These are phyloP conservation scores for Elysia crispata DNA, from an alignment of 2,888 invertebrate genomes.

Conservation along the genomic window DNA sequence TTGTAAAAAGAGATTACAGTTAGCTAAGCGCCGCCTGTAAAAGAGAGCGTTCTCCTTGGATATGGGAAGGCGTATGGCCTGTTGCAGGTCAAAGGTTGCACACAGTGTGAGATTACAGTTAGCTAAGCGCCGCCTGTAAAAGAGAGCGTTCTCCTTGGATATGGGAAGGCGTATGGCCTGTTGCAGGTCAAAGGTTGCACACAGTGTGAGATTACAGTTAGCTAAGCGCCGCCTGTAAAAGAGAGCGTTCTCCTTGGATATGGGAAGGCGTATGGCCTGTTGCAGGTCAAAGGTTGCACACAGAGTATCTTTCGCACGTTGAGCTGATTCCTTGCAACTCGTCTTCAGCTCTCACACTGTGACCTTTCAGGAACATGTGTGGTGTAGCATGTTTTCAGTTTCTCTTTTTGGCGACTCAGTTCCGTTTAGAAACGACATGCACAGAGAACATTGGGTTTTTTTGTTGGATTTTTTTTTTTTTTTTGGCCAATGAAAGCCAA, in stretches of 20 bases:
- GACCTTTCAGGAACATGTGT: neutral
- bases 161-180: conserved; percentile 12
- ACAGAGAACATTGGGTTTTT: conserved; percentile 1
- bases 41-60: conserved; percentile 20
- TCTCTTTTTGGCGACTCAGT: conserved; percentile 12
- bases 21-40: conserved; percentile 9
- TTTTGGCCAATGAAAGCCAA: conserved; percentile 18
- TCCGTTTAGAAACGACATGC: conserved; percentile 18
- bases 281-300: conserved; percentile 27
- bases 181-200: conserved; percentile 27
- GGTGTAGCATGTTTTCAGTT: neutral
- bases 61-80: conserved; percentile 11
- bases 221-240: conserved; percentile 13
- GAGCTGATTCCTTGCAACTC: neutral
- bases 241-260: conserved; percentile 19
- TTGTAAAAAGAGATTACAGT: conserved; percentile 13
- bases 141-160: conserved; percentile 19
- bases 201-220: conserved; percentile 14
- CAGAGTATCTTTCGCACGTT: conserved; percentile 4
- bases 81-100: conserved; percentile 27
- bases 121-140: conserved; percentile 9
- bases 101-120: conserved; percentile 18
- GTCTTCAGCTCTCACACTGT: neutral
- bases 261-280: conserved; percentile 12
- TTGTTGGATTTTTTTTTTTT: too few species aligned